Percentiles rank a stretch among this genome's conserved stretches.
phyloP scores from a whole-genome alignment of 2,888 invertebrate genomes.

The Apamea epomidion region DNA sequence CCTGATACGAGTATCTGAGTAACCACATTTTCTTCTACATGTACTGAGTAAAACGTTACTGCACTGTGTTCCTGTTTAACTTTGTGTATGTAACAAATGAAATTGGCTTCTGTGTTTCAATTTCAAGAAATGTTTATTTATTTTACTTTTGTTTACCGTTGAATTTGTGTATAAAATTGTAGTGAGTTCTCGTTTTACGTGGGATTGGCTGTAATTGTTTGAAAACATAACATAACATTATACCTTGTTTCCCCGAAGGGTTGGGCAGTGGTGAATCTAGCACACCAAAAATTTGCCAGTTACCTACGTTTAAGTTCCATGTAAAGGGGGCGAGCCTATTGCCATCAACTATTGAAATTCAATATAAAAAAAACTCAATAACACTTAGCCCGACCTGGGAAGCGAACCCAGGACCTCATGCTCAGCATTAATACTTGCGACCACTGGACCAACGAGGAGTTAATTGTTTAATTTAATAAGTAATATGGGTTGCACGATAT shows the following conservation, averaged over 20 bases:
- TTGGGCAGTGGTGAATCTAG: neutral
- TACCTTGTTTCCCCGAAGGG: neutral
- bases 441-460: neutral
- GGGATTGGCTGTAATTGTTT: conserved; percentile 31
- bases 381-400: neutral
- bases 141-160: conserved; percentile 34
- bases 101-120: conserved; percentile 57
- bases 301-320: too few relatives aligned
- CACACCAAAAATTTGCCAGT: too few relatives aligned
- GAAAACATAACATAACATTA: neutral
- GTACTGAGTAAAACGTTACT: conserved; percentile 41
- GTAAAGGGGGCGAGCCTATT: neutral
- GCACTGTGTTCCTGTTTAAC: conserved; percentile 46
- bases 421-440: neutral
- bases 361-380: too few relatives aligned
- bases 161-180: conserved; percentile 34
- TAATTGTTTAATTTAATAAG: conserved; percentile 51
- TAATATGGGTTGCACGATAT: conserved; percentile 25
- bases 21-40: conserved; percentile 56
- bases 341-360: neutral
- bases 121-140: conserved; percentile 50
- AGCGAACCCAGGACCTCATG: neutral
- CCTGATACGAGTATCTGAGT: conserved; percentile 58
- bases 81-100: conserved; percentile 57
- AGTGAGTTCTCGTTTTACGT: conserved; percentile 22